Base-by-base conservation (phyloP, 2,797 vertebrate genomes). In the Argentina silus region DNA sequence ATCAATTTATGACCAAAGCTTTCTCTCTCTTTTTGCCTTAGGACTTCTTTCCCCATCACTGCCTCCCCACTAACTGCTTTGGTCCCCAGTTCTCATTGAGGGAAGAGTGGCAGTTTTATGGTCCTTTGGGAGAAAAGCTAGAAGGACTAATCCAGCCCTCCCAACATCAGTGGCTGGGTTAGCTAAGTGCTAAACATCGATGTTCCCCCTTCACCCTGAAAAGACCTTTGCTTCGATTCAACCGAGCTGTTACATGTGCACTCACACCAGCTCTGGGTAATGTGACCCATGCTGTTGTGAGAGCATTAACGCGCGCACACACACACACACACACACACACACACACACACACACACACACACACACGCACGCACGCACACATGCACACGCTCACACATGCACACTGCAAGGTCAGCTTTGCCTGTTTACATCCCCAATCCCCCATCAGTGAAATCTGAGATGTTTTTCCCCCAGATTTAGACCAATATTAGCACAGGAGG, bases 101-200 rank as follows among this genome's bases (percentile, higher is more conserved):
- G 81, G 80, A 80, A 82, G 57, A 65, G 81, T 89, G 90, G 80
- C 92, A 91, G 91, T 72, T 93, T 93, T 92, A 93, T 70, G 83
- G 90, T 83, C 85, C 87, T 84, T 78, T 70, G 74, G 81, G 85
- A 91, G 89, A 85, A 89, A 88, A 84, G 77, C 84, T 70, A 70
- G 61, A 79, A 84, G 80, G 62, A 78, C 87, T 91, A 88, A 91
- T 88, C 85, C 78, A 60, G 78, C 69, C 73, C 74, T 69, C 69
- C 69, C 75, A 69, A 72, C 73, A 69, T 69, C 51, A 70, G 59
- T 11, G 21, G n/a, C 27, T 36, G 27, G 27, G 27, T 36, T 36
- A 36, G 50, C 50, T 67, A 69, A 47, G 47, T 12, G 59, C 78
- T 68, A 82, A 86, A 87, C 83, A 64, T 11, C 66, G n/a, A 36